These are phyloP conservation scores for Ophiothrix spiculata DNA, from an alignment of 35 echinoderm and acorn worm genomes.

Conservation along the genomic window DNA sequence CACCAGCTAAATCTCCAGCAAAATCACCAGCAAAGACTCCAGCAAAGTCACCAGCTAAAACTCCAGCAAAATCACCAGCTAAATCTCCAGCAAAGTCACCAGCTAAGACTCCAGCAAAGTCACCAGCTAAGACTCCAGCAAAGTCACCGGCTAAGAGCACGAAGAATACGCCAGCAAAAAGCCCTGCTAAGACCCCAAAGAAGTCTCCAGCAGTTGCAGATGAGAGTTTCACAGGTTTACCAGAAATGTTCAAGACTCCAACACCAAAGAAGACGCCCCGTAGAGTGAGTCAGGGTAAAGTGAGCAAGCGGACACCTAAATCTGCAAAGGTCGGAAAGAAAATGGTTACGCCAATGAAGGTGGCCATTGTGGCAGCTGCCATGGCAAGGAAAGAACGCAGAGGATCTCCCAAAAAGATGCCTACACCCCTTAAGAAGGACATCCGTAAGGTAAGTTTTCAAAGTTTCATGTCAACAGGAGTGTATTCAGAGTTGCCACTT, in stretches of 20 bases:
- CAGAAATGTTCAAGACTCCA: slow-evolving; percentile 84
- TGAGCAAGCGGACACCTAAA: slow-evolving; percentile 48
- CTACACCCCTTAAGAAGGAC: slow-evolving; percentile 60
- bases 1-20: not conserved
- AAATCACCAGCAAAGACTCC: slow-evolving; percentile 10
- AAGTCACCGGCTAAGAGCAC: slow-evolving; percentile 25
- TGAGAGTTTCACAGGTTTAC: slow-evolving; percentile 91
- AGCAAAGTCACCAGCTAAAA: not conserved
- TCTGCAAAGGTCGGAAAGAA: slow-evolving; percentile 34
- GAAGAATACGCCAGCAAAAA: not conserved
- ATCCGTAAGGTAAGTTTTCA: slow-evolving; percentile 42
- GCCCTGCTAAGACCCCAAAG: slow-evolving; percentile 35
- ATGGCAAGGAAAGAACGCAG: slow-evolving; percentile 22
- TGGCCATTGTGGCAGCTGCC: slow-evolving; percentile 25
- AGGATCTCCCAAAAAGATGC: slow-evolving; percentile 48
- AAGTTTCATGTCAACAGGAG: too few relatives aligned
- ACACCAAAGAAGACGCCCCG: slow-evolving; percentile 50
- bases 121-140: not conserved
- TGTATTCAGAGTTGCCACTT: too few relatives aligned
- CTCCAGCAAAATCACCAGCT: not conserved
- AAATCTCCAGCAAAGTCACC: not conserved
- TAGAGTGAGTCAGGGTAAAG: slow-evolving; percentile 39
- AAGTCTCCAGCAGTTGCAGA: slow-evolving; percentile 51
- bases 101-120: slow-evolving; percentile 19
- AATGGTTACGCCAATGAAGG: slow-evolving; percentile 41